These are phyloP conservation scores for Salvelinus fontinalis DNA, from an alignment of 2,113 vertebrate species.

Conservation along the genomic window DNA sequence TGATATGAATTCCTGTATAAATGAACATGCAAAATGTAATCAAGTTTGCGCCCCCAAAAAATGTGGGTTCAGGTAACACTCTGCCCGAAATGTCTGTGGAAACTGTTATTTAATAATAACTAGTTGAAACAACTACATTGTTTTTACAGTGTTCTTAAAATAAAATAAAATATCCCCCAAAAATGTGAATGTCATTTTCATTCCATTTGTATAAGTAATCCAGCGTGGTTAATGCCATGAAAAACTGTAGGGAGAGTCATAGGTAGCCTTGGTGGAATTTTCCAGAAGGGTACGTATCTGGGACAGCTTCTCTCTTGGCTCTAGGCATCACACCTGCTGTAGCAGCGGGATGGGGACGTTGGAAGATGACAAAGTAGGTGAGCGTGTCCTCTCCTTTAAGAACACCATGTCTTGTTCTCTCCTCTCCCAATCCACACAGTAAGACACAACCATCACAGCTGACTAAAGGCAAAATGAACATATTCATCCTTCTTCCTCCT, in stretches of 20 bases:
- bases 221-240: background rate
- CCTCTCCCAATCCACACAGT: constrained; percentile 20
- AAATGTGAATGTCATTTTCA: background rate
- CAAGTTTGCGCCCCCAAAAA: no score
- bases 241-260: constrained; percentile 25
- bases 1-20: no score
- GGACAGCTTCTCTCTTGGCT: constrained; percentile 42
- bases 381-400: constrained; percentile 46
- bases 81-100: no score
- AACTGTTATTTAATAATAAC: no score
- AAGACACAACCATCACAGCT: constrained; percentile 29
- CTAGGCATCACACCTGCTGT: constrained; percentile 59
- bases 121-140: no score
- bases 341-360: constrained; percentile 41
- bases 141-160: background rate
- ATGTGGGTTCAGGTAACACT: no score
- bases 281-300: constrained; percentile 53
- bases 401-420: constrained; percentile 38
- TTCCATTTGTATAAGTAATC: constrained; percentile 7
- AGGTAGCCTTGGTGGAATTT: constrained; percentile 32
- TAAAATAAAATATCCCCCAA: background rate
- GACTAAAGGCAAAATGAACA: constrained; percentile 7
- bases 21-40: no score
- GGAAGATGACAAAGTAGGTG: constrained; percentile 54
- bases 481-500: constrained; percentile 12